A percentile compares a stretch with the other conserved stretches of the same genome.
phyloP scores from a whole-genome alignment of 2,113 vertebrate genomes.

The Pteronura brasiliensis region DNA sequence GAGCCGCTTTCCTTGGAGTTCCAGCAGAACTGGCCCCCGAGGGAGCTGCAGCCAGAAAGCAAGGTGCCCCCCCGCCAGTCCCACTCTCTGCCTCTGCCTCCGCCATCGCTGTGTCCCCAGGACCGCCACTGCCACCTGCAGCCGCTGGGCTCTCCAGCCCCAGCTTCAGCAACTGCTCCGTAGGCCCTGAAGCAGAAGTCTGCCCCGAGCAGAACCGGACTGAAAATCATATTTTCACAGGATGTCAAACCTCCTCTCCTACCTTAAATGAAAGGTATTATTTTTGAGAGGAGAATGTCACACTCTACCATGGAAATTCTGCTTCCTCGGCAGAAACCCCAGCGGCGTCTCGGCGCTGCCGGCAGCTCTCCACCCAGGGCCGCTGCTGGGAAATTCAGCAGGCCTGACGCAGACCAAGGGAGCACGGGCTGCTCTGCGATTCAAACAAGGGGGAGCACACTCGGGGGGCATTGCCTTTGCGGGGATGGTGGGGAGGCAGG shows the following conservation, averaged over 20 bases:
- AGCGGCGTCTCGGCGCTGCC: conserved; percentile 55
- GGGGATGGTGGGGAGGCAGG: background rate
- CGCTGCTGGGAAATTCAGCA: conserved; percentile 53
- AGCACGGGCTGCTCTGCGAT: conserved; percentile 25
- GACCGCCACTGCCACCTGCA: background rate
- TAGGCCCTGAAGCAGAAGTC: conserved; percentile 35
- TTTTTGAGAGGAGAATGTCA: conserved; percentile 75
- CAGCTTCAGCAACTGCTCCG: background rate
- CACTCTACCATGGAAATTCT: conserved; percentile 74
- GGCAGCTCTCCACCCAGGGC: conserved; percentile 65
- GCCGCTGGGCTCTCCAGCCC: background rate
- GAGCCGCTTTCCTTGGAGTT: background rate
- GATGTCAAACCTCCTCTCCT: conserved; percentile 72
- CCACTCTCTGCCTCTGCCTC: background rate
- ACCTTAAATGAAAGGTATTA: conserved; percentile 80
- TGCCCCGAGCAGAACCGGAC: conserved; percentile 58
- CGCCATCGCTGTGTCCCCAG: rapidly evolving
- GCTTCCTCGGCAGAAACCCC: conserved; percentile 72
- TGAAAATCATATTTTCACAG: conserved; percentile 74
- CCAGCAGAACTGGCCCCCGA: background rate
- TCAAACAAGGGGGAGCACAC: conserved; percentile 34
- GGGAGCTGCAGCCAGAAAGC: background rate
- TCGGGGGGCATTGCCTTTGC: background rate
- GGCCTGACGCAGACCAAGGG: conserved; percentile 43
- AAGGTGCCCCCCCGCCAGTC: background rate